Percentiles rank a stretch among this genome's conserved stretches.
Evolutionary conservation across 2,797 vertebrate genomes (phyloP).

Genomic region (Remorina albescens): DNA sequence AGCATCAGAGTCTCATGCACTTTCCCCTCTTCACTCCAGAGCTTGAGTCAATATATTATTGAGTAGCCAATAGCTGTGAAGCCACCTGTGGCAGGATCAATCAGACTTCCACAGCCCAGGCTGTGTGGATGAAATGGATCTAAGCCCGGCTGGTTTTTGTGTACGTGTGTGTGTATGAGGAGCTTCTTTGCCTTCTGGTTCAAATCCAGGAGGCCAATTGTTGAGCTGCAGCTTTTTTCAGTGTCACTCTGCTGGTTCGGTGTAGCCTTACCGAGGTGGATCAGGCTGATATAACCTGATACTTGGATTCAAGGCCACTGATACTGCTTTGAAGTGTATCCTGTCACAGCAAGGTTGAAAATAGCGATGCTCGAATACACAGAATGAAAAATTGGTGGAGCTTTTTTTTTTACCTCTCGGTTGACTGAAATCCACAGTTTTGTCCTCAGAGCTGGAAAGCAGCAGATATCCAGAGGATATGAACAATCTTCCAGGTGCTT

Average conservation of each 20-base stretch:
- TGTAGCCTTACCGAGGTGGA: constrained; percentile 77
- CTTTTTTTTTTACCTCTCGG: constrained; percentile 11
- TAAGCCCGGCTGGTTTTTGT: constrained; percentile 11
- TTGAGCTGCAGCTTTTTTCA: constrained; percentile 29
- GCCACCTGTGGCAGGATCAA: constrained; percentile 61
- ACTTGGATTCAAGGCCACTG: constrained; percentile 65
- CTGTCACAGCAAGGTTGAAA: constrained; percentile 46
- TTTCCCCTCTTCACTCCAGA: constrained; percentile 64
- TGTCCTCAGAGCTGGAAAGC: constrained; percentile 4
- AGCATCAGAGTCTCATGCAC: constrained; percentile 33
- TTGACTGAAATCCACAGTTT: constrained; percentile 8
- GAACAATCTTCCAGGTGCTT: constrained; percentile 25
- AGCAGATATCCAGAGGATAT: constrained; percentile 28
- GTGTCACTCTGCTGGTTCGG: constrained; percentile 62
- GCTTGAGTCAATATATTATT: constrained; percentile 78
- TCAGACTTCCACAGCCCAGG: constrained; percentile 28
- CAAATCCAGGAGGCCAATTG: constrained; percentile 44
- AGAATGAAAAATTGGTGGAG: not conserved
- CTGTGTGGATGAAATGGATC: constrained; percentile 37
- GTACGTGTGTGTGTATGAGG: constrained; percentile 11
- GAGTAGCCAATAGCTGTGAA: constrained; percentile 63
- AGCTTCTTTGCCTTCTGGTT: constrained; percentile 18
- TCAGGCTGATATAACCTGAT: constrained; percentile 73
- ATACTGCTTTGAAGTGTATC: constrained; percentile 51
- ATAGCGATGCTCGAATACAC: constrained; percentile 27